Evolutionary conservation across 2,113 vertebrate genomes (phyloP).

Genomic region (Alethe castanea): DNA sequence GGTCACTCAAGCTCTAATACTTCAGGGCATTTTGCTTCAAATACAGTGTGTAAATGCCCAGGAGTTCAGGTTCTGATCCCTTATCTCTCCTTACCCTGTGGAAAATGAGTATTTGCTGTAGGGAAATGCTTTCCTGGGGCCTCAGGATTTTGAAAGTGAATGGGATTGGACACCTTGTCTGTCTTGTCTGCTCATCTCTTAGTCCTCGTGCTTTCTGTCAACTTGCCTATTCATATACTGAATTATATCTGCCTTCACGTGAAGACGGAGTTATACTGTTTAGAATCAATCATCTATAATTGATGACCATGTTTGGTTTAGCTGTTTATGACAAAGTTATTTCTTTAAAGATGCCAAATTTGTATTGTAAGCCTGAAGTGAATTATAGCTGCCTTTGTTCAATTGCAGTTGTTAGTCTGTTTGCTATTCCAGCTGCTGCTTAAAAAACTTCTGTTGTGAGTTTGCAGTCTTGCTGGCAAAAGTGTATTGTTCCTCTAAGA

Average conservation of each 20-base stretch:
- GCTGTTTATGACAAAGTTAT: background rate
- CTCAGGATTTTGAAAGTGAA: background rate
- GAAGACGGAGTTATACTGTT: background rate
- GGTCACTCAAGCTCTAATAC: background rate
- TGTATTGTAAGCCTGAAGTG: background rate
- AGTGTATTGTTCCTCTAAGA: background rate
- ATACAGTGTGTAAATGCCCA: accelerated
- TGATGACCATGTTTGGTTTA: background rate
- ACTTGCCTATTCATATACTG: background rate
- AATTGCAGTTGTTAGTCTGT: background rate
- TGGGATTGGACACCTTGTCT: background rate
- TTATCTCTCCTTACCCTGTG: background rate
- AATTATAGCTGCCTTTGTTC: background rate
- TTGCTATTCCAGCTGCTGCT: background rate
- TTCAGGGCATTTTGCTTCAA: background rate
- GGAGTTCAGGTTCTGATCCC: accelerated
- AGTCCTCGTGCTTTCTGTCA: background rate
- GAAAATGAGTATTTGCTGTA: background rate
- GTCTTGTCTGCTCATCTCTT: background rate
- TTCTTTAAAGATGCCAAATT: background rate
- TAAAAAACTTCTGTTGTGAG: background rate
- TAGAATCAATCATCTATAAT: background rate
- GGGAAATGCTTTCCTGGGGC: background rate
- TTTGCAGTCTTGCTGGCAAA: background rate
- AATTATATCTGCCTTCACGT: background rate